Evolutionary conservation across 2,888 invertebrate genomes (phyloP).

Genomic region (Tryphoninae sp.): DNA sequence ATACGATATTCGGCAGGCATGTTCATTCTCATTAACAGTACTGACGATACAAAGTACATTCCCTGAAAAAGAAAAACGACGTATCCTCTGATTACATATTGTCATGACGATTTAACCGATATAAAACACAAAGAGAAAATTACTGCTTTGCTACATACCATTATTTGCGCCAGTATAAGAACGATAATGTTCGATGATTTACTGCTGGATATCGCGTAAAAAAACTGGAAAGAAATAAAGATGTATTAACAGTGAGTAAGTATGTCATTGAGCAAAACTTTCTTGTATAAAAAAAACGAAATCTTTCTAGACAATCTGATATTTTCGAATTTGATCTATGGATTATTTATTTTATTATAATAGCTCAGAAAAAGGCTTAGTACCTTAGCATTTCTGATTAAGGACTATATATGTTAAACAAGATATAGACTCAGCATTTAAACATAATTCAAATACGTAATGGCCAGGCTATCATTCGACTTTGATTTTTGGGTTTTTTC

Average conservation of each 20-base stretch:
- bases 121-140: too few relatives aligned
- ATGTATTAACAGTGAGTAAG: slow-evolving; percentile 20
- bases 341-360: too few relatives aligned
- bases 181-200: slow-evolving; percentile 99
- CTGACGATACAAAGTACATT: slow-evolving; percentile 99
- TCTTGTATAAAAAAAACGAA: slow-evolving; percentile 16
- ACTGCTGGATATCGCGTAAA: slow-evolving; percentile 99
- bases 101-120: neutral
- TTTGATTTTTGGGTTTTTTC: too few relatives aligned
- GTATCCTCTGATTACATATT: neutral
- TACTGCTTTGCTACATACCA: slow-evolving; percentile 84
- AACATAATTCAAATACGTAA: too few relatives aligned
- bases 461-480: too few relatives aligned
- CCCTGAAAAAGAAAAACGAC: slow-evolving; percentile 84
- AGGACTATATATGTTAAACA: too few relatives aligned
- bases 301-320: neutral
- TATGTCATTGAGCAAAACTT: slow-evolving; percentile 26
- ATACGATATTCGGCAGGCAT: slow-evolving; percentile 98
- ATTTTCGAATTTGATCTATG: too few relatives aligned
- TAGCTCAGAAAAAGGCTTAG: too few relatives aligned
- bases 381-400: too few relatives aligned
- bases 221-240: slow-evolving; percentile 88
- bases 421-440: too few relatives aligned
- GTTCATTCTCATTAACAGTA: slow-evolving; percentile 98
- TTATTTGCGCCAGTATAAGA: slow-evolving; percentile 97